A percentile compares a stretch with the other conserved stretches of the same genome.
These are phyloP conservation scores for Struthio camelus DNA, from an alignment of 2,113 vertebrate species.

Conservation along the genomic window DNA sequence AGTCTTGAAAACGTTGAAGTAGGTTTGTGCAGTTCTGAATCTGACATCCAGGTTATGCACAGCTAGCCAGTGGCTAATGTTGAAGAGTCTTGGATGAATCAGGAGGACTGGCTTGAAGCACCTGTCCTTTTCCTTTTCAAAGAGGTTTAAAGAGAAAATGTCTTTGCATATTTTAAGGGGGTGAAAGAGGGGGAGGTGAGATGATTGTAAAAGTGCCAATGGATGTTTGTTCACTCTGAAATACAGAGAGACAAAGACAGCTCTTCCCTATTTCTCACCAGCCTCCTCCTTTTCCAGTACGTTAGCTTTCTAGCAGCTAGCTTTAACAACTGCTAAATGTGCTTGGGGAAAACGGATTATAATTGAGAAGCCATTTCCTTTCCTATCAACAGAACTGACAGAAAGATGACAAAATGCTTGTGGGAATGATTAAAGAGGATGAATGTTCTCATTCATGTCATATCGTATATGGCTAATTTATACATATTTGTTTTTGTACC, in stretches of 20 bases:
- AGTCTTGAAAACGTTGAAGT: neutral
- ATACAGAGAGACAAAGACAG: neutral
- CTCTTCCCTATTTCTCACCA: neutral
- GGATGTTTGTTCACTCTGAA: neutral
- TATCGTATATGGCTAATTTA: slow-evolving; percentile 25
- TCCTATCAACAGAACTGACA: slow-evolving; percentile 37
- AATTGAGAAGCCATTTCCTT: slow-evolving; percentile 25
- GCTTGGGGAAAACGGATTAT: slow-evolving; percentile 43
- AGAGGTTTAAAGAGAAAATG: neutral
- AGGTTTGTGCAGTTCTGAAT: neutral
- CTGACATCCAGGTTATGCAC: neutral
- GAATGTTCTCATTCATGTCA: slow-evolving; percentile 41
- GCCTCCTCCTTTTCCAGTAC: neutral
- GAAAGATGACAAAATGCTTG: slow-evolving; percentile 50
- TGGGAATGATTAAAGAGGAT: slow-evolving; percentile 32
- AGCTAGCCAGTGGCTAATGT: neutral
- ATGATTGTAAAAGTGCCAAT: neutral
- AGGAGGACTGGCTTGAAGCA: neutral
- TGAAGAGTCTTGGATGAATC: neutral
- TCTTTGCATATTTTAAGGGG: slow-evolving; percentile 16
- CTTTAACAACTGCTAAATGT: slow-evolving; percentile 6
- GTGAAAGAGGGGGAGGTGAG: neutral
- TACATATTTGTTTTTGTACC: slow-evolving; percentile 5
- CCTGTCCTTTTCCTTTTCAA: neutral
- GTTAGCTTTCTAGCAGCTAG: neutral